Evolutionary conservation across 2,113 vertebrate species (phyloP).

Genomic region (Tyrannus savana): DNA sequence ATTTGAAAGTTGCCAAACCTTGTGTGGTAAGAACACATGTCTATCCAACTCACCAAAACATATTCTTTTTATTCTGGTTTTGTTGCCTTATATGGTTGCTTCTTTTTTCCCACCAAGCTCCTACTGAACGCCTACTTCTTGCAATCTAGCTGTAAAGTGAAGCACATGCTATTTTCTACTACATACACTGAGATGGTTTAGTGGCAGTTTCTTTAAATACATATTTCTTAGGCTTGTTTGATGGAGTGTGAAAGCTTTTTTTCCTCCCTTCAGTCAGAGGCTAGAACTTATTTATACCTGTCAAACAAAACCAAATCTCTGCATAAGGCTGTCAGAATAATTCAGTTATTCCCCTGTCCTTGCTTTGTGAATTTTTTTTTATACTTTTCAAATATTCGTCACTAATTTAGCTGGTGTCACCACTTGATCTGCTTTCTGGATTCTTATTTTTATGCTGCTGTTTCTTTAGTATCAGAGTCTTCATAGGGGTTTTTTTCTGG

Average conservation of each 20-base stretch:
- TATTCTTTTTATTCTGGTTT: constrained; percentile 24
- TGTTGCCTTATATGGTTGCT: constrained; percentile 44
- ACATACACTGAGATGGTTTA: constrained; percentile 8
- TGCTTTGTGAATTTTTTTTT: constrained; percentile 15
- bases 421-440: neutral
- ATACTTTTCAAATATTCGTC: neutral
- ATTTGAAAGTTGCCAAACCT: neutral
- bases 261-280: neutral
- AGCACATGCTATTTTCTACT: constrained; percentile 47
- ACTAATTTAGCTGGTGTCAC: neutral
- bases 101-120: constrained; percentile 13
- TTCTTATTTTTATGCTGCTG: neutral
- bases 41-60: constrained; percentile 8
- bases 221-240: constrained; percentile 31
- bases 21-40: constrained; percentile 36
- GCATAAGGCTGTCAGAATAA: constrained; percentile 35
- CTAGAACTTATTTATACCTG: constrained; percentile 57
- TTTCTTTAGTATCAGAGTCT: neutral
- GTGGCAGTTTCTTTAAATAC: constrained; percentile 57
- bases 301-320: constrained; percentile 52
- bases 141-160: constrained; percentile 34
- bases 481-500: neutral
- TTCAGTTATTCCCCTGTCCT: constrained; percentile 8
- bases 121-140: constrained; percentile 49
- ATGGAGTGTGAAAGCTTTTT: constrained; percentile 41